Base-by-base conservation (phyloP, 2,888 invertebrate genomes). In the Linyphia triangularis region DNA sequence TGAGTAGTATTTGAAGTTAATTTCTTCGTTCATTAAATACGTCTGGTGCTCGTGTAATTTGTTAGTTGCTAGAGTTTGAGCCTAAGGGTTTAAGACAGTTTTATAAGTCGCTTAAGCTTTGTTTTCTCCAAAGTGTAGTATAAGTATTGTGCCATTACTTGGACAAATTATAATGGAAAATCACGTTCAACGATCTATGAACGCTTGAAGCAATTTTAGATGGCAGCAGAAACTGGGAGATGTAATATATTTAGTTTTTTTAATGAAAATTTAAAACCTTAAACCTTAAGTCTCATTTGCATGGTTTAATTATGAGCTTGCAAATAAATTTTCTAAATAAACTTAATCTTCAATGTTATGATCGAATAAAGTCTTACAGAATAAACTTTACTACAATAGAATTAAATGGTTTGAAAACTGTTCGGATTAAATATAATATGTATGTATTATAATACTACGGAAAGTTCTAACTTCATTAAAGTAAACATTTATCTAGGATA, bases 11-110 rank as follows among this genome's bases (percentile, higher is more conserved):
- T n/a, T n/a, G n/a, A 19, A 67, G 67, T 67, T 67, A 33, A 22
- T 67, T 33, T 67, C 51, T 16, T n/a, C 13, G 51, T 51, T 51
- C 43, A 70, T 70, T 70, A 70, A 70, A 70, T 24, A 43, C 43
- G 70, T 24, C 26, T 40, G 70, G 16, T 43, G 40, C 43, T 43
- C 24, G 43, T 28, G 19, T 43, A 51, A 70, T 70, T 43, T 43
- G 70, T 43, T 70, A 40, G 70, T 16, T 26, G 13, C 19, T 43
- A 40, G 24, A 19, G 43, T 43, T 70, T 51, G 26, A 40, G 9
- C 70, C 28, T 10, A 19, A 33, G 19, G 33, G n/a, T 67, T 24
- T 10, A 51, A 9, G 2, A 43, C 13, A 24, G 40, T 51, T 28
- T 26, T n/a, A 70, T 0, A 24, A 40, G 43, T 51, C 24, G 40